Conservation (phyloP, 2,888 invertebrate species). For the Rotaria socialis region DNA sequence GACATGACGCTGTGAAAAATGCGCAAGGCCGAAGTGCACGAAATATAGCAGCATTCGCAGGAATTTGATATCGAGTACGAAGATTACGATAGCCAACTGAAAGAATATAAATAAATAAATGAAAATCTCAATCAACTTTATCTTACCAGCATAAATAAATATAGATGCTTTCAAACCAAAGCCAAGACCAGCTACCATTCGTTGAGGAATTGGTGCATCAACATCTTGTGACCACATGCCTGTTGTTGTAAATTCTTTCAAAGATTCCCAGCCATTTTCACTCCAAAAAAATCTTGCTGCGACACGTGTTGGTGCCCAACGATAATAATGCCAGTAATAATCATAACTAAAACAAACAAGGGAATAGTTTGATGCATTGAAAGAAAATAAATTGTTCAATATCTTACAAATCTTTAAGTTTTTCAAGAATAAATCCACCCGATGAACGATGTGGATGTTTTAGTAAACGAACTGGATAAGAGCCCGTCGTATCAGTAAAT, state of each 20-base stretch:
- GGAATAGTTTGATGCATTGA: too few species aligned
- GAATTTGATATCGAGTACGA: neutral
- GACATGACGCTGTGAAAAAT: neutral
- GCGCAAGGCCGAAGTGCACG: neutral
- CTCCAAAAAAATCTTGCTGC: neutral
- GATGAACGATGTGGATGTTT: neutral
- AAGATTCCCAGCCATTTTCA: neutral
- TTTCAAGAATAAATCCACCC: neutral
- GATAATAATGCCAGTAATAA: conserved; percentile 26
- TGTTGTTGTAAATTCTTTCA: neutral
- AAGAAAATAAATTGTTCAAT: too few species aligned
- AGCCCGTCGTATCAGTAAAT: neutral
- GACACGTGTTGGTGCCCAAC: neutral
- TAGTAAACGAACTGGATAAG: neutral
- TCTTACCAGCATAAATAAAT: neutral
- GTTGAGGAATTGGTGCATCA: neutral
- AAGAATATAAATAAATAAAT: neutral
- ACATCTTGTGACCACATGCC: neutral
- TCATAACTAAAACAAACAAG: neutral
- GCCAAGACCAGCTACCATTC: neutral
- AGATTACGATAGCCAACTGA: neutral
- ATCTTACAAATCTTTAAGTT: neutral
- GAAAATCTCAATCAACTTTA: neutral
- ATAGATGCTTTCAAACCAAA: neutral
- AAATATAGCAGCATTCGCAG: neutral